Percentiles rank a stretch among this genome's conserved stretches.
Conservation (phyloP, 1,140 invertebrate genomes). For the Leptinotarsa defecta region DNA sequence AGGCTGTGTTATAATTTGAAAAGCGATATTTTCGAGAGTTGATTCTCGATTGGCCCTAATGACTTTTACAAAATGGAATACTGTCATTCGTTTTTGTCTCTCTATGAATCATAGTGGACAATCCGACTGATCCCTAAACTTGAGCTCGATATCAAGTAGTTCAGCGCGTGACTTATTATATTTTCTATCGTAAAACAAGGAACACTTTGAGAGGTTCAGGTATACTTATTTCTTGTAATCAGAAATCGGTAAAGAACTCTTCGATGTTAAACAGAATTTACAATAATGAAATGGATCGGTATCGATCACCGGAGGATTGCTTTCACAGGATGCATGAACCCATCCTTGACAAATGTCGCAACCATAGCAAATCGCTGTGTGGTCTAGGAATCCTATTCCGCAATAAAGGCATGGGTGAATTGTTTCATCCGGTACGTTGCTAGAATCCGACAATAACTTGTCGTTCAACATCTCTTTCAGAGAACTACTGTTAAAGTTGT, state of each 20-base stretch:
- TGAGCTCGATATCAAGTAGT: constrained; percentile 1
- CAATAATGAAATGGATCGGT: background rate
- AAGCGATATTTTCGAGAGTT: background rate
- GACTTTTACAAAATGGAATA: constrained; percentile 26
- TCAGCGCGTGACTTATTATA: background rate
- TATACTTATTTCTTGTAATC: too few species aligned
- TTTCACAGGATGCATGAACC: background rate
- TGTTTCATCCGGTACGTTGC: background rate
- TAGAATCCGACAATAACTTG: background rate
- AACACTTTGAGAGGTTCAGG: too few species aligned
- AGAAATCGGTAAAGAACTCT: background rate
- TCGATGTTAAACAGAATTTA: constrained; percentile 10
- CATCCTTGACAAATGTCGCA: constrained; percentile 2
- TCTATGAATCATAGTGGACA: constrained; percentile 11
- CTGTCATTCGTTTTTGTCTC: constrained; percentile 21
- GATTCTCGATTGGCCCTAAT: background rate
- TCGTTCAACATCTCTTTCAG: background rate
- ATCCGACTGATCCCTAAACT: constrained; percentile 13
- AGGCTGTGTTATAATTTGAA: constrained; percentile 3
- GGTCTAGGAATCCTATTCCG: background rate
- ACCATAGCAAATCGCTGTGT: background rate
- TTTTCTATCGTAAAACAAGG: background rate
- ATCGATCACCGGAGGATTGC: background rate
- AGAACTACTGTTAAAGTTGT: background rate
- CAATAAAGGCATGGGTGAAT: background rate